A percentile compares a stretch with the other conserved stretches of the same genome.
Evolutionary conservation across 2,797 vertebrate species (phyloP).

Genomic region (Sebastes nivosus): DNA sequence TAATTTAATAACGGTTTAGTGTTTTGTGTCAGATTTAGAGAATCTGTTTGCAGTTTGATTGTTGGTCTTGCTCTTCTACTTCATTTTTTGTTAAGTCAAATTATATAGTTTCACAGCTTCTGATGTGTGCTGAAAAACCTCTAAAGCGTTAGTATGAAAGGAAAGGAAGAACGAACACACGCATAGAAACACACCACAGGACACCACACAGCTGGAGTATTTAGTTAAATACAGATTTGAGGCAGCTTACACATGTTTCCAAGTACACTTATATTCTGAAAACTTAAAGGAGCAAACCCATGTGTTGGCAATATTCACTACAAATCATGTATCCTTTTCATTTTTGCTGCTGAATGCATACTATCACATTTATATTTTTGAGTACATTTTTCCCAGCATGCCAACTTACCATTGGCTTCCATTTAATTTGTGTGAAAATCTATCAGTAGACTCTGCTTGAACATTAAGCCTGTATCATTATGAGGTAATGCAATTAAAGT

Average conservation of each 20-base stretch:
- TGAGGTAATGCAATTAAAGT: not conserved
- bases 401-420: not conserved
- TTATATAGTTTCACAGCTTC: not conserved
- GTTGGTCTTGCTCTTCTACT: not conserved
- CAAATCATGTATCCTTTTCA: not conserved
- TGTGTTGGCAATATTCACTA: not conserved
- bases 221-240: slow-evolving; percentile 6
- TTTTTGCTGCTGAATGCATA: not conserved
- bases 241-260: not conserved
- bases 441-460: not conserved
- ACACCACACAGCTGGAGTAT: not conserved
- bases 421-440: not conserved
- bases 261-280: not conserved
- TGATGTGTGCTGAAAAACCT: not conserved
- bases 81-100: not conserved
- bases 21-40: not conserved
- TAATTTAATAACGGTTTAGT: not conserved
- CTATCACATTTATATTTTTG: not conserved
- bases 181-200: slow-evolving; percentile 16
- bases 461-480: not conserved
- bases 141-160: slow-evolving; percentile 6
- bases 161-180: slow-evolving; percentile 13
- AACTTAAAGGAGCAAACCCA: not conserved
- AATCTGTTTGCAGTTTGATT: not conserved
- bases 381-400: not conserved